Percentiles rank a stretch among this genome's conserved stretches.
Conservation (phyloP, 2,888 invertebrate genomes). For the Callyntrura guangdongensis region DNA sequence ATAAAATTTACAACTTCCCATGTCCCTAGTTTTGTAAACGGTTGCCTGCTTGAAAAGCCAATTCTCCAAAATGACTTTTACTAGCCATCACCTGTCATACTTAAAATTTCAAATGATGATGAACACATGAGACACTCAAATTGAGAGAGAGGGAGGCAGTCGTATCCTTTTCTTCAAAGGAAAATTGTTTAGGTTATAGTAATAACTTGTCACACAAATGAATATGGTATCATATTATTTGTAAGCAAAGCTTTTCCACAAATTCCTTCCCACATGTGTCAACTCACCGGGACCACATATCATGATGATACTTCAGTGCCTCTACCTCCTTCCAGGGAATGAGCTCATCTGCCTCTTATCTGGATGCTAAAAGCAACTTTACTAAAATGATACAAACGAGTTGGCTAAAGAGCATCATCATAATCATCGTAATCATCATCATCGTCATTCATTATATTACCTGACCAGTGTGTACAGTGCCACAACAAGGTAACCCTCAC, state of each 20-base stretch:
- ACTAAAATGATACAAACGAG: slow-evolving; percentile 47
- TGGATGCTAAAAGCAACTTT: not conserved
- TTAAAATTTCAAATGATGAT: slow-evolving; percentile 43
- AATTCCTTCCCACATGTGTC: slow-evolving; percentile 68
- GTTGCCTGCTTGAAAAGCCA: slow-evolving; percentile 26
- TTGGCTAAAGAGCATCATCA: slow-evolving; percentile 56
- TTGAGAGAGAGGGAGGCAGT: not conserved
- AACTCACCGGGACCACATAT: slow-evolving; percentile 63
- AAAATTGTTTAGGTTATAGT: slow-evolving; percentile 42
- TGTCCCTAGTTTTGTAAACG: not conserved
- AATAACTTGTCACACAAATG: slow-evolving; percentile 59
- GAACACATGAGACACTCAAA: not conserved
- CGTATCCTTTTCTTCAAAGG: not conserved
- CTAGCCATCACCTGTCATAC: slow-evolving; percentile 70
- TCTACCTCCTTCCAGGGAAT: not conserved
- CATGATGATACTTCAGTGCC: slow-evolving; percentile 37
- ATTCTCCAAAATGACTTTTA: slow-evolving; percentile 66
- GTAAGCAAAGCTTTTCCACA: slow-evolving; percentile 54
- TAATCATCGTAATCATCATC: slow-evolving; percentile 57
- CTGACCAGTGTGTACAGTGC: not conserved
- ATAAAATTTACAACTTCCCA: slow-evolving; percentile 54
- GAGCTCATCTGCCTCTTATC: not conserved
- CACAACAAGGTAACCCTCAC: slow-evolving; percentile 41
- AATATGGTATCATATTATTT: slow-evolving; percentile 50
- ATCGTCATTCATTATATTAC: slow-evolving; percentile 47